These are phyloP conservation scores for Ladona fulva DNA, from an alignment of 1,140 invertebrate species.

Conservation along the genomic window DNA sequence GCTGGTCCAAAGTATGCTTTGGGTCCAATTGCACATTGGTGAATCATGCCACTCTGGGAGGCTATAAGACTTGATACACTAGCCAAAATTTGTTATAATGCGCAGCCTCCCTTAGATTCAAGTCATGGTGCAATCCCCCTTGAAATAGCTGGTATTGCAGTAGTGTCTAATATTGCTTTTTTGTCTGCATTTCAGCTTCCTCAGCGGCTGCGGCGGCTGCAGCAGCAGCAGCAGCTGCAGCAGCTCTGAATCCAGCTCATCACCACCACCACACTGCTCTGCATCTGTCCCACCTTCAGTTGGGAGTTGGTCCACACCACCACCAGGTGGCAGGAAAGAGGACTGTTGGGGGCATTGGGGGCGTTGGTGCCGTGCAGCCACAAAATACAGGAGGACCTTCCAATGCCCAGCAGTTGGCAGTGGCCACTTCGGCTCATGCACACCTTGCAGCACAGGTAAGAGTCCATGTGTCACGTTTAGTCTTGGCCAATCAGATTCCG, in stretches of 20 bases:
- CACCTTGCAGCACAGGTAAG: not conserved
- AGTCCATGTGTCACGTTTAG: too few species aligned
- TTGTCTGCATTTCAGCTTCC: not conserved
- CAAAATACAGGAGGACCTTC: not conserved
- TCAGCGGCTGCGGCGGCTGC: constrained; percentile 24
- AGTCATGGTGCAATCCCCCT: too few species aligned
- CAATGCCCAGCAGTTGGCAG: not conserved
- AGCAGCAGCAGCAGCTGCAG: constrained; percentile 36
- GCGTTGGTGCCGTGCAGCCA: not conserved
- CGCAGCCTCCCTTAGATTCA: too few species aligned
- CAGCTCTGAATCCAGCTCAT: constrained; percentile 31
- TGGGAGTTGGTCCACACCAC: not conserved
- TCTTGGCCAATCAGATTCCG: too few species aligned
- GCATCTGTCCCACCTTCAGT: not conserved
- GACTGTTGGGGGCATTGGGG: not conserved
- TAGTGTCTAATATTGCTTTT: not conserved
- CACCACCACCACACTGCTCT: not conserved
- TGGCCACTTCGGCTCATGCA: not conserved
- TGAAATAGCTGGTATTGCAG: too few species aligned
- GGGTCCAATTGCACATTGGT: too few species aligned
- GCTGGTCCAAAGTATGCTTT: too few species aligned
- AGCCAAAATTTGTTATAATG: too few species aligned
- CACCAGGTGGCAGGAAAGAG: not conserved
- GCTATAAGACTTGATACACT: too few species aligned
- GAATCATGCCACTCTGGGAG: too few species aligned